These are phyloP conservation scores for Folsomia manolachei DNA, from an alignment of 2,888 invertebrate species.

Conservation along the genomic window DNA sequence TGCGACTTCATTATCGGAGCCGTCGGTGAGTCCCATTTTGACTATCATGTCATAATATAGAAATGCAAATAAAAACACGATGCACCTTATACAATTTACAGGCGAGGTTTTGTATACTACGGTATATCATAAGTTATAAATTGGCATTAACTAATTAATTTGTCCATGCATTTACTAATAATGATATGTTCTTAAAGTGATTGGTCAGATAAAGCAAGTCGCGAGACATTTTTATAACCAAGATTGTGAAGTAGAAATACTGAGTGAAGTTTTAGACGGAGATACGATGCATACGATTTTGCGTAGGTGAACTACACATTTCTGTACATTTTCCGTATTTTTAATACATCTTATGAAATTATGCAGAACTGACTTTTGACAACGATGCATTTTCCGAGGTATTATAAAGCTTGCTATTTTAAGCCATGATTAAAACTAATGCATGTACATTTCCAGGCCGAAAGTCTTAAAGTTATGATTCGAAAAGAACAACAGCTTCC, in stretches of 20 bases:
- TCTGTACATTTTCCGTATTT: no score
- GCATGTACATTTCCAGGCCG: constrained; percentile 28
- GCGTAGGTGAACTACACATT: no score
- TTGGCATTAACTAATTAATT: no score
- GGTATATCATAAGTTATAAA: constrained; percentile 98
- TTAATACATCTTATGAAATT: no score
- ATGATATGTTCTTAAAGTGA: no score
- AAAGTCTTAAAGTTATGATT: constrained; percentile 67
- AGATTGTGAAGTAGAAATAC: constrained; percentile 85
- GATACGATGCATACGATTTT: constrained; percentile 92
- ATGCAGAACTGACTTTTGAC: constrained; percentile 89
- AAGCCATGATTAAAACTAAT: not conserved
- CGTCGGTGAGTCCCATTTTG: no score
- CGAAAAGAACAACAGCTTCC: constrained; percentile 84
- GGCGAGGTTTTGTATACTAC: constrained; percentile 90
- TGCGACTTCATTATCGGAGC: constrained; percentile 89
- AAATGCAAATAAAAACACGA: no score
- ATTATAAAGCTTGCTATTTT: no score
- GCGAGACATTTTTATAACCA: constrained; percentile 92
- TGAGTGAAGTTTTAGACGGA: constrained; percentile 80
- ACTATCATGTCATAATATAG: no score
- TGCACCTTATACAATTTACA: no score
- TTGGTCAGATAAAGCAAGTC: no score
- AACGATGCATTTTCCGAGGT: constrained; percentile 82
- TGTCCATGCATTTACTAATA: no score